Conservation (phyloP, 2,888 invertebrate genomes). For the Calliphora vomitoria region DNA sequence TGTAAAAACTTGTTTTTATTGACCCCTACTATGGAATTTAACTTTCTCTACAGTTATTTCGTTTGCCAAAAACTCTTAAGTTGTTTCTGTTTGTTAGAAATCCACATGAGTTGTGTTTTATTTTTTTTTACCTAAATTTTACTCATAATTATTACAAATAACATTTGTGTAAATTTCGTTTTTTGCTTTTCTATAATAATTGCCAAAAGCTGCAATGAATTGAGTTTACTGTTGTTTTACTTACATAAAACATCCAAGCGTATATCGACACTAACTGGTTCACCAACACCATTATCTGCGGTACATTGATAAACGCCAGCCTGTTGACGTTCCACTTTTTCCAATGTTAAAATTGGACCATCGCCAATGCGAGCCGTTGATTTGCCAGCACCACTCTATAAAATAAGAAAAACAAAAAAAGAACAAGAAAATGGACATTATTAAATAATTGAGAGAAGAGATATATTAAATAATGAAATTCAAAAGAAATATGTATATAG, state of each 20-base stretch:
- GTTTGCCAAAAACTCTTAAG: conserved; percentile 24
- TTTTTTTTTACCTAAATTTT: not conserved
- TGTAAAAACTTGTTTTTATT: not conserved
- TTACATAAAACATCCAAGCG: conserved; percentile 88
- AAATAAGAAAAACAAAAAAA: conserved; percentile 49
- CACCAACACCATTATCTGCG: conserved; percentile 89
- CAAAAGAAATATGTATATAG: no score
- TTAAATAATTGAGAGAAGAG: conserved; percentile 29
- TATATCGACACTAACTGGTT: conserved; percentile 88
- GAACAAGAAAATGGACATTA: not conserved
- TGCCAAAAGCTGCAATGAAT: not conserved
- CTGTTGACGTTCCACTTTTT: conserved; percentile 87
- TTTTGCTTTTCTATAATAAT: not conserved
- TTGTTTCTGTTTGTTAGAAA: not conserved
- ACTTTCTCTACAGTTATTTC: conserved; percentile 21
- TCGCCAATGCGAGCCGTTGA: conserved; percentile 86
- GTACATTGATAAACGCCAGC: conserved; percentile 89
- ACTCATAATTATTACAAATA: conserved; percentile 31
- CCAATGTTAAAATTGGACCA: conserved; percentile 88
- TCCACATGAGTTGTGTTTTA: not conserved
- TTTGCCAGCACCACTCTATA: conserved; percentile 84
- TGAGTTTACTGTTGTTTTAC: conserved; percentile 79
- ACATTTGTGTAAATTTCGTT: conserved; percentile 3
- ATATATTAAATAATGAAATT: not conserved
- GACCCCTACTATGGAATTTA: not conserved